Conservation (phyloP, 2,888 invertebrate species). For the Frankliniella intonsa region DNA sequence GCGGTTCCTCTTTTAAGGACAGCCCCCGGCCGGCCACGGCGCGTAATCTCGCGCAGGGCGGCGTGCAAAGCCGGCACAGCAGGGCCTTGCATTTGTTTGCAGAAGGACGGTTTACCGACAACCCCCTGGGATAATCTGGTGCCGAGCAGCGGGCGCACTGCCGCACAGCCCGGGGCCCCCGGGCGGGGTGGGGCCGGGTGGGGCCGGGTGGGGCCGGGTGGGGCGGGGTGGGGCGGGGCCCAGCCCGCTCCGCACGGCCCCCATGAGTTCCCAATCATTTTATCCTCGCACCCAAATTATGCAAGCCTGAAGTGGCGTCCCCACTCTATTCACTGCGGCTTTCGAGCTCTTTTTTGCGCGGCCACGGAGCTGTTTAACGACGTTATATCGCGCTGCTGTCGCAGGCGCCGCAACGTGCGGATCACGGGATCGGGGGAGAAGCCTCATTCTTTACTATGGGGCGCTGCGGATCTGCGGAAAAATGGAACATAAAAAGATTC, state of each 20-base stretch:
- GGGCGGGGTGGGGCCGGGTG: not conserved
- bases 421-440: too few relatives aligned
- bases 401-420: too few relatives aligned
- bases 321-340: not conserved
- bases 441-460: too few relatives aligned
- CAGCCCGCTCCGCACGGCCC: not conserved
- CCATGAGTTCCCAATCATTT: not conserved
- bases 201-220: not conserved
- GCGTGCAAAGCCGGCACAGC: constrained; percentile 13
- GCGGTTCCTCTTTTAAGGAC: too few relatives aligned
- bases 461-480: too few relatives aligned
- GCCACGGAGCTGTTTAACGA: constrained; percentile 3
- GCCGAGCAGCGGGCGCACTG: not conserved
- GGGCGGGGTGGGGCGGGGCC: not conserved
- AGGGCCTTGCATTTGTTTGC: not conserved
- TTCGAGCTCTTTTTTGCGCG: not conserved
- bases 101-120: constrained; percentile 20
- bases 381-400: not conserved
- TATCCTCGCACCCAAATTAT: not conserved
- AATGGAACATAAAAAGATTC: too few relatives aligned
- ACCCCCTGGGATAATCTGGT: not conserved
- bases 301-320: not conserved
- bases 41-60: not conserved
- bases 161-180: not conserved
- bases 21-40: too few relatives aligned